A percentile compares a stretch with the other conserved stretches of the same genome.
Evolutionary conservation across 2,888 invertebrate genomes (phyloP).

Genomic region (Spilarctia lutea): DNA sequence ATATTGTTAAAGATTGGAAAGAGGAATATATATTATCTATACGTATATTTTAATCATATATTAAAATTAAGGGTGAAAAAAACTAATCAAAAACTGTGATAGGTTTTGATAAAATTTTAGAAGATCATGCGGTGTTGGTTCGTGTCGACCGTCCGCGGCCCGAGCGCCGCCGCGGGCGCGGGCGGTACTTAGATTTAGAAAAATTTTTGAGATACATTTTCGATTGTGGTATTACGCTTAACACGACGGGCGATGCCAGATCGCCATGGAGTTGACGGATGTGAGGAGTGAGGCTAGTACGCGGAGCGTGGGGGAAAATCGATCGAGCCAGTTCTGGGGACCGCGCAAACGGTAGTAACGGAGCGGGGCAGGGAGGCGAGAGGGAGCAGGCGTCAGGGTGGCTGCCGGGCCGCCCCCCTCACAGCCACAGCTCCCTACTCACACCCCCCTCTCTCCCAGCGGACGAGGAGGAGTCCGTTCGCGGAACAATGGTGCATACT

Average conservation of each 20-base stretch:
- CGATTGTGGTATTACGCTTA: slow-evolving; percentile 54
- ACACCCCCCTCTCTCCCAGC: slow-evolving; percentile 42
- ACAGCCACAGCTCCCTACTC: slow-evolving; percentile 23
- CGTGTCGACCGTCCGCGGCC: slow-evolving; percentile 55
- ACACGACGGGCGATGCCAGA: slow-evolving; percentile 44
- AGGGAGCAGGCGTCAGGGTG: slow-evolving; percentile 44
- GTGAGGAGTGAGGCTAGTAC: slow-evolving; percentile 31
- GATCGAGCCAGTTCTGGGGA: slow-evolving; percentile 52
- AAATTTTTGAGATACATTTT: slow-evolving; percentile 75
- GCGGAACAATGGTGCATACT: slow-evolving; percentile 82
- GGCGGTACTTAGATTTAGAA: slow-evolving; percentile 71
- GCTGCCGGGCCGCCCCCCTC: slow-evolving; percentile 33
- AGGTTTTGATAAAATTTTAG: slow-evolving; percentile 86
- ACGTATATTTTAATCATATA: slow-evolving; percentile 86
- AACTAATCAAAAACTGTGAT: slow-evolving; percentile 87
- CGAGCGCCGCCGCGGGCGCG: slow-evolving; percentile 43
- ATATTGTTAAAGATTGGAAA: slow-evolving; percentile 84
- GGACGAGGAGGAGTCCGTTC: slow-evolving; percentile 62
- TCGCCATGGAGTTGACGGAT: slow-evolving; percentile 47
- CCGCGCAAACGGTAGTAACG: slow-evolving; percentile 49
- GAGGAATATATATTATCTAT: slow-evolving; percentile 83
- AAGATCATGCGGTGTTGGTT: slow-evolving; percentile 63
- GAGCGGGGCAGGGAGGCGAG: slow-evolving; percentile 50
- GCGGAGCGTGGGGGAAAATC: slow-evolving; percentile 47
- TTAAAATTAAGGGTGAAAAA: slow-evolving; percentile 84